Evolutionary conservation across 2,888 invertebrate species (phyloP), one percentile per base, ranked within the genome.

Genomic region (Pachliopta kotzebuea): DNA sequence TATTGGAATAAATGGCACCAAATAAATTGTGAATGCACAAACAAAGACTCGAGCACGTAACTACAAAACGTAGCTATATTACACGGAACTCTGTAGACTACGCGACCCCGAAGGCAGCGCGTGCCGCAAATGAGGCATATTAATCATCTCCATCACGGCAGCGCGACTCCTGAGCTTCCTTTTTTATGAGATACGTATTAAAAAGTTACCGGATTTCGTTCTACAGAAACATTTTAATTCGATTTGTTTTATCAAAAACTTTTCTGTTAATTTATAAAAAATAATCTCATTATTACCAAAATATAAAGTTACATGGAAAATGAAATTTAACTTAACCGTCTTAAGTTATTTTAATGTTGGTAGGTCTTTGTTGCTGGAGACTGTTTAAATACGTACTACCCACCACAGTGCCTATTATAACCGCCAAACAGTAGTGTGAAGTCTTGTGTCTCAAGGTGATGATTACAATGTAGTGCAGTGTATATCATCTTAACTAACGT

Each of bases 71-170:
- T 52, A 60, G 69, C 37, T 37, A 37, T 37, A 37, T 67, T 67
- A 72, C 73, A 74, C 80, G 81, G 79, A 81, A 80, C 74, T 68
- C 61, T 72, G 76, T 76, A 78, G 77, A 76, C 75, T 73, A 69
- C 71, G 68, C 68, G 71, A 70, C 68, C 67, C 68, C 66, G 70
- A 63, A 71, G 77, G 77, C 77, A 71, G 74, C 77, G 82, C 83
- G 84, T 79, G 80, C 87, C 88, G 81, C 88, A 90, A 90, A 90
- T 90, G 90, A 90, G 89, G 84, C 80, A 81, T 88, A 90, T 90
- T 90, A 90, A 90, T 90, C 90, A 90, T 90, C 81, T 78, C 77
- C 87, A 86, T 88, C 86, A 88, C 80, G 82, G 82, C 83, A 84
- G 79, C 84, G 80, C 82, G 88, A 88, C 88, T 88, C 85, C 81